These are phyloP conservation scores for Homarus americanus DNA, from an alignment of 1,140 invertebrate species.

Conservation along the genomic window DNA sequence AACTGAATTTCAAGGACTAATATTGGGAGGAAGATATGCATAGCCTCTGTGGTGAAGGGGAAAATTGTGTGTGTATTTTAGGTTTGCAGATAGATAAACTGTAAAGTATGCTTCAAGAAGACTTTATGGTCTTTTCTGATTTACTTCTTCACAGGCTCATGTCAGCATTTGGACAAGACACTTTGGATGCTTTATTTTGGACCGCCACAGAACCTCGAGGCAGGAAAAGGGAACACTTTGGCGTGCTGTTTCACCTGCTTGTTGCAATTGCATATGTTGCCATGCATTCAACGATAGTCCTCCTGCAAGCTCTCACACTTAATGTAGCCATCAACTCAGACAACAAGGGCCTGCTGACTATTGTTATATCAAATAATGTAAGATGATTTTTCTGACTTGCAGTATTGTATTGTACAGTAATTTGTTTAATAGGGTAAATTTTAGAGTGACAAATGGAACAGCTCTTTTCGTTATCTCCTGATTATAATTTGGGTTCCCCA, in stretches of 20 bases:
- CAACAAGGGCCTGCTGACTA: constrained; percentile 97
- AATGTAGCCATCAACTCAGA: constrained; percentile 99
- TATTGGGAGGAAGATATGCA: too few species aligned
- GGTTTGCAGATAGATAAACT: too few species aligned
- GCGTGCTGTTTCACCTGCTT: constrained; percentile 91
- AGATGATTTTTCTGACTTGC: constrained; percentile 77
- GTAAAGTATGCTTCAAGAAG: too few species aligned
- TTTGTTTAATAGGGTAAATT: too few species aligned
- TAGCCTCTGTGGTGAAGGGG: too few species aligned
- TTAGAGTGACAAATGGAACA: too few species aligned
- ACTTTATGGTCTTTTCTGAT: too few species aligned
- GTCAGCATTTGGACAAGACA: constrained; percentile 98
- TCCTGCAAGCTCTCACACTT: constrained; percentile 87
- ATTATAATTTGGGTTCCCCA: too few species aligned
- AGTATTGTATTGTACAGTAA: too few species aligned
- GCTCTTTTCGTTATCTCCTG: too few species aligned
- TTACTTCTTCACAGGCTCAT: constrained; percentile 83
- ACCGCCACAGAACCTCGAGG: constrained; percentile 95
- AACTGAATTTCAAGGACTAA: too few species aligned
- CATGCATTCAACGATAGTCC: constrained; percentile 93
- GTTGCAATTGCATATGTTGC: constrained; percentile 96
- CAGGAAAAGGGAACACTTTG: constrained; percentile 89
- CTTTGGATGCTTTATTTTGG: constrained; percentile 97
- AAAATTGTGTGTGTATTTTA: too few species aligned
- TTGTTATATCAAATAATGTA: constrained; percentile 99